A percentile compares a stretch with the other conserved stretches of the same genome.
These are phyloP conservation scores for Drosophila rellima DNA, from an alignment of 2,888 invertebrate genomes.

Conservation along the genomic window DNA sequence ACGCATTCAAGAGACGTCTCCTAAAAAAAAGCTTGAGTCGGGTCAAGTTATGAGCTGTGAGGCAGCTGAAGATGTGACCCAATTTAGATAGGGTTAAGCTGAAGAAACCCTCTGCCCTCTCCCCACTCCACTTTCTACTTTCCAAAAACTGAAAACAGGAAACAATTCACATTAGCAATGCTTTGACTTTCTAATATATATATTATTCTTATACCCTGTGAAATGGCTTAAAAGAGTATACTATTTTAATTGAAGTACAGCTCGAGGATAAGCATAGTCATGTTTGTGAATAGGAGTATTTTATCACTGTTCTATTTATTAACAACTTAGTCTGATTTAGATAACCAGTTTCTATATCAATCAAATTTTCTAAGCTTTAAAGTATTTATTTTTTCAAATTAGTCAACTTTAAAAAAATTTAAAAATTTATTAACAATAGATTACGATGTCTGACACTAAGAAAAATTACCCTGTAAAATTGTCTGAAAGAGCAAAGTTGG, in stretches of 20 bases:
- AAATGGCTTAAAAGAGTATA: neutral
- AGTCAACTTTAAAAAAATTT: no score
- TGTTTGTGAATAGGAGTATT: no score
- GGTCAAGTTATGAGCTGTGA: constrained; percentile 38
- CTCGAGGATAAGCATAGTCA: neutral
- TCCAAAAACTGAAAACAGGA: neutral
- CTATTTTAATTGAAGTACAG: neutral
- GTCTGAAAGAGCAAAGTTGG: no score
- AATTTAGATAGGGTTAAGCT: constrained; percentile 44
- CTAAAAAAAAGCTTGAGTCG: constrained; percentile 43
- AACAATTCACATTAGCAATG: neutral
- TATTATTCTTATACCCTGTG: neutral
- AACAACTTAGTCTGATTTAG: no score
- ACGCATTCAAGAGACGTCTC: constrained; percentile 22
- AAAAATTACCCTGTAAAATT: no score
- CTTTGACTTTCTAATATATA: neutral
- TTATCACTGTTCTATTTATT: no score
- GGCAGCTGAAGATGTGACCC: constrained; percentile 52
- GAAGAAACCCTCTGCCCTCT: constrained; percentile 3
- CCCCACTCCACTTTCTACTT: neutral
- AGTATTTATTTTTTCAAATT: no score
- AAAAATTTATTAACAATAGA: no score
- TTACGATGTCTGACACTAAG: no score
- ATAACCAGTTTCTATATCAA: no score
- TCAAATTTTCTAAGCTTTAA: no score